Evolutionary conservation across 2,888 invertebrate genomes (phyloP), one percentile per base, ranked within the genome.

Genomic region (Metopia argyrocephala): DNA sequence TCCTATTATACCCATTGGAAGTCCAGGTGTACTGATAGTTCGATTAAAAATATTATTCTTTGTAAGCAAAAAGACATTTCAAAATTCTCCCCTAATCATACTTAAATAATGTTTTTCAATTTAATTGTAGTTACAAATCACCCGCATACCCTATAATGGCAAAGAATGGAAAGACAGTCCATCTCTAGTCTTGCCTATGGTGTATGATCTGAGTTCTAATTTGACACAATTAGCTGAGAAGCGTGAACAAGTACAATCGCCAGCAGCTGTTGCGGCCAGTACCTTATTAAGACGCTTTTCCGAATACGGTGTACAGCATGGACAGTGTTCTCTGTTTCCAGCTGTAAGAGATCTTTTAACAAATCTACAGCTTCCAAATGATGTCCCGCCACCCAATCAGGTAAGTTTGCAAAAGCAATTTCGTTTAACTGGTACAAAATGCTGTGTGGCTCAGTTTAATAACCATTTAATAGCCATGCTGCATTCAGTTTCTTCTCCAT

Each of bases 41-140:
- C 94, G 95, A 82, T 94, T 94, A 87, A 98, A 97, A 91, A 96
- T 98, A 87, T 92, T 98, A 5, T 96, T 98, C 91, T 98, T 97
- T 90, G 96, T 97, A 90, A 94, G 95, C 85, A n/a, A 7, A 9
- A 3, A 12, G 7, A 7, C n/a, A 20, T 20, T n/a, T n/a, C n/a
- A n/a, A n/a, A n/a, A n/a, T 9, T 20, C 18, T 20, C 1, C 2
- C 2, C 1, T 31, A 28, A 18, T 18, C 9, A 31, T 5, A 21
- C 12, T 21, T 21, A 7, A 18, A 5, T 9, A 23, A 5, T 61
- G 6, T 28, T 50, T n/a, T n/a, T 46, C 56, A 28, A 52, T 38
- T 61, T 46, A n/a, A 48, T 31, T 61, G 66, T 87, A 95, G 95
- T 90, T 96, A 64, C 95, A 95, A 92, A 93, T 96, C 82, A 95